phyloP scores from a whole-genome alignment of 2,888 invertebrate genomes.

The Pterostichus madidus region DNA sequence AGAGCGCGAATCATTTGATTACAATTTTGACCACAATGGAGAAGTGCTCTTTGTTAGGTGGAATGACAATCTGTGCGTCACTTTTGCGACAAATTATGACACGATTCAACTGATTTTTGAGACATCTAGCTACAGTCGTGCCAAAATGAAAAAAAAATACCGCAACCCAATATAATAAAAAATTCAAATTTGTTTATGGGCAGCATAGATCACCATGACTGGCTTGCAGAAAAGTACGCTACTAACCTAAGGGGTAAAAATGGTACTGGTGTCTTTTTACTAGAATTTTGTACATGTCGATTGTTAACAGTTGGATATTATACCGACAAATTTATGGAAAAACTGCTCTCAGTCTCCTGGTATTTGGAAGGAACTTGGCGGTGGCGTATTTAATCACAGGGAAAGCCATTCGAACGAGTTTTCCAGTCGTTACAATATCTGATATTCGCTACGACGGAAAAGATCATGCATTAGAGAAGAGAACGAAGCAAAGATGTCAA shows the following conservation, averaged over 20 bases:
- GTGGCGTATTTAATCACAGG: neutral
- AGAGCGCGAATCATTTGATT: neutral
- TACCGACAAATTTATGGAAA: no score
- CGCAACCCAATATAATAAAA: conserved; percentile 22
- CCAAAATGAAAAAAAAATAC: neutral
- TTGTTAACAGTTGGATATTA: no score
- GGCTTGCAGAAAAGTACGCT: conserved; percentile 1
- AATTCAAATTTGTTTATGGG: conserved; percentile 21
- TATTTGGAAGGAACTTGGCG: no score
- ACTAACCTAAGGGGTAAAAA: conserved; percentile 17
- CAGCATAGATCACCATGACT: no score
- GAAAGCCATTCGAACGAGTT: neutral
- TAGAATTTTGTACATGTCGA: conserved; percentile 30
- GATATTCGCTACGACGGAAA: conserved; percentile 9
- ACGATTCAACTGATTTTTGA: conserved; percentile 3
- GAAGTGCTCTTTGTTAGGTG: no score
- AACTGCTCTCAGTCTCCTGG: no score
- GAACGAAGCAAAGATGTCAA: conserved; percentile 9
- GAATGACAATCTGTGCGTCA: no score
- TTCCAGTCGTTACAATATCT: neutral
- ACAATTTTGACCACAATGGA: conserved; percentile 8
- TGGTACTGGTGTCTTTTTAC: conserved; percentile 26
- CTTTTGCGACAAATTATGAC: no score
- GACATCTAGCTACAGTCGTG: conserved; percentile 12
- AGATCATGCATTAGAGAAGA: neutral